A percentile compares a stretch with the other conserved stretches of the same genome.
phyloP scores from a whole-genome alignment of 2,888 invertebrate genomes.

The Oscheius myriophilus region DNA sequence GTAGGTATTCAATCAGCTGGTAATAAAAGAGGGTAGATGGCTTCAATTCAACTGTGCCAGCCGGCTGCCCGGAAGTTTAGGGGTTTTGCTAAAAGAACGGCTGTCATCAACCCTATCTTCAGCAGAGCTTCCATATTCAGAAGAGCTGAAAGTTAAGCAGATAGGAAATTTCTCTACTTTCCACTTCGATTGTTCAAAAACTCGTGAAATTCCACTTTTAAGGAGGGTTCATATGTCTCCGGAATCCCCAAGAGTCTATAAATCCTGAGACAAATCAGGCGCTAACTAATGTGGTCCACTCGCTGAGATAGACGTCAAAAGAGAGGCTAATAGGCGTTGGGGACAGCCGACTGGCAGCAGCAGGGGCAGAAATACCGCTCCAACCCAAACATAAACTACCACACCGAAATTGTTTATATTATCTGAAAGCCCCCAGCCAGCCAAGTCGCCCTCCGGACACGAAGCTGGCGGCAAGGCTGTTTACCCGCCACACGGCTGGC shows the following conservation, averaged over 20 bases:
- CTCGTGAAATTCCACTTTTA: not conserved
- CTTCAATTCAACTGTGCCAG: no score
- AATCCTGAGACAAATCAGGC: slow-evolving; percentile 11
- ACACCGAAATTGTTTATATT: slow-evolving; percentile 23
- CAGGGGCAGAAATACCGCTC: not conserved
- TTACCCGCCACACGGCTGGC: slow-evolving; percentile 14
- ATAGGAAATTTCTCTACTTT: not conserved
- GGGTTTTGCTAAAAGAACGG: no score
- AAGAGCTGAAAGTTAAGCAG: no score
- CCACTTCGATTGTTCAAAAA: not conserved
- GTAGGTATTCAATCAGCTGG: no score
- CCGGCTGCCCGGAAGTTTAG: no score
- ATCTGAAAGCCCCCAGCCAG: slow-evolving; percentile 19
- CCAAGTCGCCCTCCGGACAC: no score
- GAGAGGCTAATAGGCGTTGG: not conserved
- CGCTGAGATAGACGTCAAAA: slow-evolving; percentile 1
- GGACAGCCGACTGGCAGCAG: not conserved
- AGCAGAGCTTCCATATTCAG: no score
- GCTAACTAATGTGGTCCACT: slow-evolving; percentile 25
- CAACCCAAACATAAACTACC: slow-evolving; percentile 28
- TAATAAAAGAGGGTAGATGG: no score
- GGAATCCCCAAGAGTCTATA: slow-evolving; percentile 16
- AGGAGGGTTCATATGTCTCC: not conserved
- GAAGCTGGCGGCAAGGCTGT: not conserved
- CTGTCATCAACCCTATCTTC: no score